Conservation (phyloP, 1,140 invertebrate species). For the Octopus sinensis region DNA sequence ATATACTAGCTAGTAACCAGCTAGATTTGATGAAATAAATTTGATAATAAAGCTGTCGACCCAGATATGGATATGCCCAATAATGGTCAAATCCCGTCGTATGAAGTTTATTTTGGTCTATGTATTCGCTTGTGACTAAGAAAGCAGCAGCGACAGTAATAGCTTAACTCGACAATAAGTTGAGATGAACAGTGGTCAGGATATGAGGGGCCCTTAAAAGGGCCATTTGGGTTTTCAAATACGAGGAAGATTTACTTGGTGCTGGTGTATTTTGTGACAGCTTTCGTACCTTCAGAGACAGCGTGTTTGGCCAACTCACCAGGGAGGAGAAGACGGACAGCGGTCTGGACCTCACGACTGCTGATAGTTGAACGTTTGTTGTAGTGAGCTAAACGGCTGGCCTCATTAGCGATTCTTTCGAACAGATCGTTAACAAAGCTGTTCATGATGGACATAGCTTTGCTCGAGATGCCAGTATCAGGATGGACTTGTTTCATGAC, state of each 20-base stretch:
- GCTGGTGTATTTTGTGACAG: constrained; percentile 61
- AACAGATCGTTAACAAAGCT: constrained; percentile 59
- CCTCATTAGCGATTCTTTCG: constrained; percentile 56
- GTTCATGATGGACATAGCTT: constrained; percentile 56
- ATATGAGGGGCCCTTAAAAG: no score
- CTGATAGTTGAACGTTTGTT: constrained; percentile 59
- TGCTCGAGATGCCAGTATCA: constrained; percentile 66
- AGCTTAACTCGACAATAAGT: no score
- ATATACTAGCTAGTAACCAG: no score
- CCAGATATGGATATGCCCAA: no score
- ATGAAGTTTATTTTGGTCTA: no score
- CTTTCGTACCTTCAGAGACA: constrained; percentile 64
- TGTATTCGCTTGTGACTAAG: no score
- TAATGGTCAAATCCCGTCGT: no score
- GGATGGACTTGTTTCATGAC: constrained; percentile 72
- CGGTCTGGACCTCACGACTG: constrained; percentile 64
- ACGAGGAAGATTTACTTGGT: neutral
- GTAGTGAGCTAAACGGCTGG: constrained; percentile 51
- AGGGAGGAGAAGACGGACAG: constrained; percentile 63
- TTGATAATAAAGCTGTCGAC: no score
- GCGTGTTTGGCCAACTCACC: constrained; percentile 67
- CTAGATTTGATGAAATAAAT: no score
- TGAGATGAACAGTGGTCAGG: no score
- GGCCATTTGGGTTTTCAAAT: no score
- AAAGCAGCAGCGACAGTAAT: no score